These are phyloP conservation scores for Chaetophractus vellerosus DNA, from an alignment of 2,797 vertebrate species.

Conservation along the genomic window DNA sequence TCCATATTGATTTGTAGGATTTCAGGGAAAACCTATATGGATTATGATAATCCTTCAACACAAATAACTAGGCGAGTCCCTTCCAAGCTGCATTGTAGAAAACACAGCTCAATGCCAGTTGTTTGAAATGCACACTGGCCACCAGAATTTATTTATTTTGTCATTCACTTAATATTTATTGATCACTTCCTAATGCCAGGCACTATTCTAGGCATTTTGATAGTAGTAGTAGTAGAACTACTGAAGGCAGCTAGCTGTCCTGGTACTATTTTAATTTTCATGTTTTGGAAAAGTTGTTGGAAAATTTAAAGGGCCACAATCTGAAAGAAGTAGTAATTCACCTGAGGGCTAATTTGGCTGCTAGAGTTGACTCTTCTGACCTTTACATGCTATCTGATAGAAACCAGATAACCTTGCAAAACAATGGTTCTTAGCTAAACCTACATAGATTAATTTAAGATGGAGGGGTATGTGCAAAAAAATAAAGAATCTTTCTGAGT, in stretches of 20 bases:
- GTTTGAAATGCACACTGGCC: not conserved
- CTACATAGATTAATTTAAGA: not conserved
- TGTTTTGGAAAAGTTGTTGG: not conserved
- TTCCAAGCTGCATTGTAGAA: not conserved
- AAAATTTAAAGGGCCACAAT: not conserved
- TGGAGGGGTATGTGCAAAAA: not conserved
- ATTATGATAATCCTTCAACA: not conserved
- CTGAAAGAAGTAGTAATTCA: conserved; percentile 15
- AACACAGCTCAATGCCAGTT: not conserved
- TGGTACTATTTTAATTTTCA: not conserved
- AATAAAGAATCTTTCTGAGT: not conserved
- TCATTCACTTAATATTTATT: conserved; percentile 5
- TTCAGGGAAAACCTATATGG: not conserved
- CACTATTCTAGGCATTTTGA: not conserved
- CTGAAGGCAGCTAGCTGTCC: not conserved
- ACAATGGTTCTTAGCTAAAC: conserved; percentile 1
- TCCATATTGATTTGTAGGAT: not conserved
- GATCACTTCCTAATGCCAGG: not conserved
- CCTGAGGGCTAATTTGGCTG: not conserved
- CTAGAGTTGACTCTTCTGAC: not conserved
- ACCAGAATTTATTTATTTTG: not conserved
- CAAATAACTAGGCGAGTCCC: not conserved
- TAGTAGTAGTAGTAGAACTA: not conserved
- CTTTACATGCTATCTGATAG: not conserved
- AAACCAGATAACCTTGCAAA: not conserved